Evolutionary conservation across 2,888 invertebrate genomes (phyloP).

Genomic region (Andrena haemorrhoa): DNA sequence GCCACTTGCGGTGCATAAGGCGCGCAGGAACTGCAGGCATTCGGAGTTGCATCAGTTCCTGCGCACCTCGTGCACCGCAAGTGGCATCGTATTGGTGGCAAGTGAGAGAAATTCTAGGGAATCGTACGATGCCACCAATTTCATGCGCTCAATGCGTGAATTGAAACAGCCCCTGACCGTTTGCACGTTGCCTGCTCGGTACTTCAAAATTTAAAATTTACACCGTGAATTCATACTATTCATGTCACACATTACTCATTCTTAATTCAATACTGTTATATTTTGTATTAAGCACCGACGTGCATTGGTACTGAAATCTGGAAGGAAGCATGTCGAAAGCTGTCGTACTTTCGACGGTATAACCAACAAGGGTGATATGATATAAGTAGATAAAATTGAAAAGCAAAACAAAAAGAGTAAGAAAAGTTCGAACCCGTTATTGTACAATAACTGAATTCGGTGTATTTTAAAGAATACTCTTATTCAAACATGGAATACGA

Average conservation of each 20-base stretch:
- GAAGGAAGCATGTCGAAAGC: neutral
- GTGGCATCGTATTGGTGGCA: no score
- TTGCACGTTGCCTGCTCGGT: no score
- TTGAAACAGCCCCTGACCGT: no score
- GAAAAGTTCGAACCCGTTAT: neutral
- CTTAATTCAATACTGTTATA: neutral
- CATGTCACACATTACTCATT: neutral
- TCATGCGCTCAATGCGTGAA: no score
- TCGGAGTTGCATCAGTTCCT: no score
- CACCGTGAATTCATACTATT: neutral
- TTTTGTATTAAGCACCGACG: neutral
- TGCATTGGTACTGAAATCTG: neutral
- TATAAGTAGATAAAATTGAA: neutral
- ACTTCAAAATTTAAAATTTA: neutral
- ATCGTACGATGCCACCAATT: no score
- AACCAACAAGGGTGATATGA: neutral
- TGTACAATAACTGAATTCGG: neutral
- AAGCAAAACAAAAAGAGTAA: neutral
- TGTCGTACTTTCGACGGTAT: neutral
- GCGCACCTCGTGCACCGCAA: no score
- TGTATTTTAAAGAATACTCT: neutral
- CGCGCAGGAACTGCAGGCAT: no score
- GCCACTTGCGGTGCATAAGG: no score
- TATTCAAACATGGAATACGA: conserved; percentile 35
- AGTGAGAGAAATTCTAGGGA: no score